phyloP scores from a whole-genome alignment of 2,797 vertebrate species.

The Spheniscus humboldti region DNA sequence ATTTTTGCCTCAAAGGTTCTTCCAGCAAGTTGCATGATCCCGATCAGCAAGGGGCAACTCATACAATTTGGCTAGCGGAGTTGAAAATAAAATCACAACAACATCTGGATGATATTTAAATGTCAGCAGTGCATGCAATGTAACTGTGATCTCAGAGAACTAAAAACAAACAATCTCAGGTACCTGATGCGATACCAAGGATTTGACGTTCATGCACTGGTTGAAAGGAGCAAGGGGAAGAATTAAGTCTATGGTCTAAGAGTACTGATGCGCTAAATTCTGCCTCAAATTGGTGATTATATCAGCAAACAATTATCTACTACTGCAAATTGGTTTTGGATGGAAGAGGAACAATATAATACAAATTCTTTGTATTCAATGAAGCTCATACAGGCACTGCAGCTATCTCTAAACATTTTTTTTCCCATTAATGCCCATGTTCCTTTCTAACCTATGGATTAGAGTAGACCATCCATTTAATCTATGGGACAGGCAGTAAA shows the following conservation, averaged over 20 bases:
- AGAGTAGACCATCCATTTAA: not conserved
- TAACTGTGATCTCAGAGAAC: not conserved
- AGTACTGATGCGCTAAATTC: not conserved
- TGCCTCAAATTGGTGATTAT: not conserved
- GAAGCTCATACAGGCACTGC: not conserved
- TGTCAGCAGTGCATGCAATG: not conserved
- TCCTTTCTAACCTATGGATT: not conserved
- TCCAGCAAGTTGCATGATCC: not conserved
- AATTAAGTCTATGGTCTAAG: not conserved
- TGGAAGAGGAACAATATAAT: not conserved
- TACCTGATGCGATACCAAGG: not conserved
- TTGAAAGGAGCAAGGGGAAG: not conserved
- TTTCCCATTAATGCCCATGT: not conserved
- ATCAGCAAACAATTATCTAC: not conserved
- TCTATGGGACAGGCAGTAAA: not conserved
- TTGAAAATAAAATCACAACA: not conserved
- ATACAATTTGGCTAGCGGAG: not conserved
- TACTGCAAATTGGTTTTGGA: not conserved
- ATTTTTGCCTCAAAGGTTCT: constrained; percentile 6
- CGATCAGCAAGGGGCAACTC: not conserved
- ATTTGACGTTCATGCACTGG: not conserved
- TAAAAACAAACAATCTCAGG: not conserved
- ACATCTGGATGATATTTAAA: constrained; percentile 48
- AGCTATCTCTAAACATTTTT: not conserved
- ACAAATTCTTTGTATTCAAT: not conserved